These are phyloP conservation scores for Notamacropus eugenii DNA, from an alignment of 2,797 vertebrate genomes.

Conservation along the genomic window DNA sequence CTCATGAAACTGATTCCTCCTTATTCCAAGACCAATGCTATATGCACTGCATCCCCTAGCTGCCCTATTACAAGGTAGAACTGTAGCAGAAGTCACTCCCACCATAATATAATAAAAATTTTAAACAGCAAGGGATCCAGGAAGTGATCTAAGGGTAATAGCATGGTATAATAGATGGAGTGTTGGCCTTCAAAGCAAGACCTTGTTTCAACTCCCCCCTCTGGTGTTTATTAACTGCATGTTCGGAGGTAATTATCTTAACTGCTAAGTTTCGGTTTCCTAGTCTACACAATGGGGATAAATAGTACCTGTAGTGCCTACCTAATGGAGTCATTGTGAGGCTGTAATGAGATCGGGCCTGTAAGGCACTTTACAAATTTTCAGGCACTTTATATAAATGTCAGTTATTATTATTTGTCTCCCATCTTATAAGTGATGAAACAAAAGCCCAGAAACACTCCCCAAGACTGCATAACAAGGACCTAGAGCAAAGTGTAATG, in stretches of 20 bases:
- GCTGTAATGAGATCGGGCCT: not conserved
- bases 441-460: rapidly evolving
- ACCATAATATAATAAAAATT: not conserved
- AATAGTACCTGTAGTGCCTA: not conserved
- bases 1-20: not conserved
- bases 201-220: not conserved
- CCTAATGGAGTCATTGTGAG: not conserved
- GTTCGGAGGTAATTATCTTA: not conserved
- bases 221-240: not conserved
- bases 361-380: not conserved
- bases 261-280: not conserved
- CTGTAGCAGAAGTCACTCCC: not conserved
- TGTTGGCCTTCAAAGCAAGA: not conserved
- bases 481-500: not conserved
- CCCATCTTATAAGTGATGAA: not conserved
- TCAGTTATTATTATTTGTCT: not conserved
- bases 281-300: not conserved
- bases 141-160: not conserved
- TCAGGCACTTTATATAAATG: not conserved
- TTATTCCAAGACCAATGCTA: not conserved
- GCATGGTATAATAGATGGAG: not conserved
- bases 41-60: not conserved
- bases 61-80: not conserved
- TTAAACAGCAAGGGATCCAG: not conserved
- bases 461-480: not conserved